Conservation (phyloP, 1,140 invertebrate genomes). For the Cydia amplana region DNA sequence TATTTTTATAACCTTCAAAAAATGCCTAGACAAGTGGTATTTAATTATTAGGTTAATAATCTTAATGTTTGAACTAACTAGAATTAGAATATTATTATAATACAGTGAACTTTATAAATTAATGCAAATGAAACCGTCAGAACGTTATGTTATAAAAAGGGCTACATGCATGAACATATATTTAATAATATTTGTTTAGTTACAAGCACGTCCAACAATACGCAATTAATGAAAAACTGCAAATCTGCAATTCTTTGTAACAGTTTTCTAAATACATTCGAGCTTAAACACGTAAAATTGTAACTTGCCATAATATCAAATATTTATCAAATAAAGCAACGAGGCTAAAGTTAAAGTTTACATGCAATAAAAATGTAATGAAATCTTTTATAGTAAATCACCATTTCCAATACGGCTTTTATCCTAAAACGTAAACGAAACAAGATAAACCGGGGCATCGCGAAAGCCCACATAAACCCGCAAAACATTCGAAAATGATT, state of each 20-base stretch:
- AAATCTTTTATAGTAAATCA: conserved; percentile 36
- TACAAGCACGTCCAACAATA: no score
- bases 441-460: conserved; percentile 62
- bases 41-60: not conserved
- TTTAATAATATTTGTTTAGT: no score
- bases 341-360: not conserved
- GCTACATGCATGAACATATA: no score
- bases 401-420: conserved; percentile 38
- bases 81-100: not conserved
- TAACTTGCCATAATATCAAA: no score
- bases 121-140: no score
- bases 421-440: conserved; percentile 54
- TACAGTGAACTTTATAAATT: not conserved
- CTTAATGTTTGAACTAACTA: not conserved
- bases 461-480: conserved; percentile 68
- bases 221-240: no score
- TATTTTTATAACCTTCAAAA: not conserved
- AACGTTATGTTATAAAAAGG: no score
- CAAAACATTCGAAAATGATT: conserved; percentile 74
- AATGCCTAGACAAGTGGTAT: not conserved
- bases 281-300: no score
- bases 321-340: no score
- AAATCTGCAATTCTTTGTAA: no score
- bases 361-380: conserved; percentile 36
- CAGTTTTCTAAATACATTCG: no score